Evolutionary conservation across 2,113 vertebrate genomes (phyloP).

Genomic region (Upupa epops): DNA sequence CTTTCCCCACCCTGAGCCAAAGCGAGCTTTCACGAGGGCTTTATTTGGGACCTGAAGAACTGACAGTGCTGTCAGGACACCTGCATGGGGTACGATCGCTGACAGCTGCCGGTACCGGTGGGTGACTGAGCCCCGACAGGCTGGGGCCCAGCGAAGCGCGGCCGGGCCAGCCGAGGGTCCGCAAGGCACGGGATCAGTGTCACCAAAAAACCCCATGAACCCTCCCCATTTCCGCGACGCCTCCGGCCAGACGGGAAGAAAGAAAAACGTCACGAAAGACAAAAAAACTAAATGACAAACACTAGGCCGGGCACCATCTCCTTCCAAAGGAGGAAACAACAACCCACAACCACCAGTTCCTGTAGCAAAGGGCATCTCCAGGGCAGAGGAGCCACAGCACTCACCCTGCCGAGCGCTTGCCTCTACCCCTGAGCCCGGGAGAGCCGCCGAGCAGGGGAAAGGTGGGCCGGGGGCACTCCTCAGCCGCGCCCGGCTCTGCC

Average conservation of each 20-base stretch:
- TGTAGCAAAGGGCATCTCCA: background rate
- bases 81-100: fast-evolving
- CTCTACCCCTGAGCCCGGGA: background rate
- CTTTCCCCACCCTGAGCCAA: background rate
- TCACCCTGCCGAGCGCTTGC: background rate
- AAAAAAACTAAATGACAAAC: fast-evolving
- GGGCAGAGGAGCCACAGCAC: background rate
- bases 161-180: too few species aligned
- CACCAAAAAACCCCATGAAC: fast-evolving
- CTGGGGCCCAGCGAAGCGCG: too few species aligned
- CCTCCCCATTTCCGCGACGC: fast-evolving
- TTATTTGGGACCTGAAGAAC: background rate
- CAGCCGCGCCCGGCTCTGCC: background rate
- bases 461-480: fast-evolving
- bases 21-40: background rate
- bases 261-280: background rate
- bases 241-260: background rate
- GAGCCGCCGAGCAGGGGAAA: fast-evolving
- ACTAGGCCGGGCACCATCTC: background rate
- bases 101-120: fast-evolving
- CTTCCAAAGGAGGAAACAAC: background rate
- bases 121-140: fast-evolving
- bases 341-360: background rate
- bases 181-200: too few species aligned
- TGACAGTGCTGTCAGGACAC: background rate